Evolutionary conservation across 2,888 invertebrate species (phyloP).

Genomic region (Aspidiotus destructor): DNA sequence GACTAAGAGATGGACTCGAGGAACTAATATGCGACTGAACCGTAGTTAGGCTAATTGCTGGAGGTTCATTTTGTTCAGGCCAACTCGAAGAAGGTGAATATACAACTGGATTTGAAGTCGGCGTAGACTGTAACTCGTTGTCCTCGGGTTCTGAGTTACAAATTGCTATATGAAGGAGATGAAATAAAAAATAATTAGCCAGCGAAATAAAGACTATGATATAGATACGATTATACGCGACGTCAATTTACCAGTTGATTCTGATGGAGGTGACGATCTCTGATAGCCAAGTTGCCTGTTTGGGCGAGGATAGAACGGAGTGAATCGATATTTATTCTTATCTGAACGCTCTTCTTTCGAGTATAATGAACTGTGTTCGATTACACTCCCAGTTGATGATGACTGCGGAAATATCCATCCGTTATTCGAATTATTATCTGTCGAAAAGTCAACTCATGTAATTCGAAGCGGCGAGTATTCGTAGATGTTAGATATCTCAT

Average conservation of each 20-base stretch:
- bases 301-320: constrained; percentile 16
- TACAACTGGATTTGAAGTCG: neutral
- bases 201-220: neutral
- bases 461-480: too few relatives aligned
- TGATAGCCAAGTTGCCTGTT: constrained; percentile 8
- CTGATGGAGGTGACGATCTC: constrained; percentile 6
- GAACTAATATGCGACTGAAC: constrained; percentile 13
- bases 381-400: neutral
- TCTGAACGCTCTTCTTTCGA: constrained; percentile 22
- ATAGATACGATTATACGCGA: neutral
- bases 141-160: constrained; percentile 16
- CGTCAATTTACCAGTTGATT: constrained; percentile 15
- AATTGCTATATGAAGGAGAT: neutral
- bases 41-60: neutral
- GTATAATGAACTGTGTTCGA: constrained; percentile 8
- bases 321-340: constrained; percentile 16
- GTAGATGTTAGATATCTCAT: too few relatives aligned
- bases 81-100: neutral
- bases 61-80: constrained; percentile 12
- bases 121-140: constrained; percentile 7
- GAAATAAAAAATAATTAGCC: too few relatives aligned
- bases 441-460: too few relatives aligned
- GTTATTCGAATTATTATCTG: constrained; percentile 3
- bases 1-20: constrained; percentile 5
- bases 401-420: constrained; percentile 18